Evolutionary conservation across 2,113 vertebrate species (phyloP).

Genomic region (Oreocharis arfaki): DNA sequence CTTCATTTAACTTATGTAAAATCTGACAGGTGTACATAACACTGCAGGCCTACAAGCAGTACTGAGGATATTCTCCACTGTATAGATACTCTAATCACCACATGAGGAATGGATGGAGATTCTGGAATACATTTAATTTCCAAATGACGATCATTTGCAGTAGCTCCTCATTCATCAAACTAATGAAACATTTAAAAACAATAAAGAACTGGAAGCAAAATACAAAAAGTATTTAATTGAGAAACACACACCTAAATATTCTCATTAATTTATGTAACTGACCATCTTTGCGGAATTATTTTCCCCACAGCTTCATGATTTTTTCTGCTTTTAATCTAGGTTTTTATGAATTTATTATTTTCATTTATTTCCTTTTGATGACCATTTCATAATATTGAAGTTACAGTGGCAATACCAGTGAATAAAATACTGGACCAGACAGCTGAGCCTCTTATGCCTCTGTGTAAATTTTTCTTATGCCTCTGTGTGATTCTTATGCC

Average conservation of each 20-base stretch:
- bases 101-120: background rate
- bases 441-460: background rate
- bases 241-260: background rate
- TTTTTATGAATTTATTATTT: background rate
- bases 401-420: background rate
- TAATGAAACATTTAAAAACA: background rate
- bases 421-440: background rate
- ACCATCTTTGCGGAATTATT: background rate
- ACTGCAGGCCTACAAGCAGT: background rate
- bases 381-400: background rate
- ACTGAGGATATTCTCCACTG: background rate
- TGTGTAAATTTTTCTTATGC: background rate
- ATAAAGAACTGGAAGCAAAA: background rate
- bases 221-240: background rate
- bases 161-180: background rate
- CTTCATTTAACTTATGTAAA: background rate
- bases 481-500: background rate
- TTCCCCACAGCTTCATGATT: background rate
- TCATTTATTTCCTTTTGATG: background rate
- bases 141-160: background rate
- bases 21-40: background rate
- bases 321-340: background rate
- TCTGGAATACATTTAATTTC: background rate
- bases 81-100: background rate
- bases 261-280: background rate